Conservation (phyloP, 2,113 vertebrate genomes). For the Pycnonotus jocosus region DNA sequence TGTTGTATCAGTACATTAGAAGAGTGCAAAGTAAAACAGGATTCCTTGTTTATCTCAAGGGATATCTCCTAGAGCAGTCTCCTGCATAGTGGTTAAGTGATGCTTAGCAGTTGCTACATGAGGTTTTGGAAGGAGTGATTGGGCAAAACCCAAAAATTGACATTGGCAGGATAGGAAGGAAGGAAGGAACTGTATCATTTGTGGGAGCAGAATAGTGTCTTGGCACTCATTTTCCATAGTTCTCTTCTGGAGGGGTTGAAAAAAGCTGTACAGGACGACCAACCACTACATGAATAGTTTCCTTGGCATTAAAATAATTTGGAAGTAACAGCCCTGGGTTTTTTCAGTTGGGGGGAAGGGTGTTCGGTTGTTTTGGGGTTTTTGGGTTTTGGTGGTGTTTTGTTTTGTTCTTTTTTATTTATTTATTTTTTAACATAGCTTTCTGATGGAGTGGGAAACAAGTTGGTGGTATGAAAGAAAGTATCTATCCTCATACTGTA, state of each 20-base stretch:
- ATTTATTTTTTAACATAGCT: background rate
- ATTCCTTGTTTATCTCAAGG: background rate
- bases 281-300: background rate
- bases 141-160: background rate
- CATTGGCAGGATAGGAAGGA: background rate
- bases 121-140: background rate
- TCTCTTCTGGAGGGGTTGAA: background rate
- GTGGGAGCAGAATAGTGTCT: background rate
- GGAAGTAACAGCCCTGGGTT: background rate
- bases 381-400: background rate
- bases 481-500: background rate
- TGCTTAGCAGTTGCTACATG: background rate
- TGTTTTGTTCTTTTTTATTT: background rate
- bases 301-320: background rate
- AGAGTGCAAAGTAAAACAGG: background rate
- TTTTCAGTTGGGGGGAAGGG: background rate
- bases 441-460: background rate
- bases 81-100: background rate
- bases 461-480: background rate
- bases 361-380: background rate
- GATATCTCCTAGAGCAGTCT: background rate
- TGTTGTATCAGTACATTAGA: background rate
- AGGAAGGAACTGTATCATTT: background rate
- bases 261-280: background rate
- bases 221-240: background rate